Evolutionary conservation across 2,113 vertebrate species (phyloP), one percentile per base, ranked within the genome.

Genomic region (Anarhynchus alexandrinus): DNA sequence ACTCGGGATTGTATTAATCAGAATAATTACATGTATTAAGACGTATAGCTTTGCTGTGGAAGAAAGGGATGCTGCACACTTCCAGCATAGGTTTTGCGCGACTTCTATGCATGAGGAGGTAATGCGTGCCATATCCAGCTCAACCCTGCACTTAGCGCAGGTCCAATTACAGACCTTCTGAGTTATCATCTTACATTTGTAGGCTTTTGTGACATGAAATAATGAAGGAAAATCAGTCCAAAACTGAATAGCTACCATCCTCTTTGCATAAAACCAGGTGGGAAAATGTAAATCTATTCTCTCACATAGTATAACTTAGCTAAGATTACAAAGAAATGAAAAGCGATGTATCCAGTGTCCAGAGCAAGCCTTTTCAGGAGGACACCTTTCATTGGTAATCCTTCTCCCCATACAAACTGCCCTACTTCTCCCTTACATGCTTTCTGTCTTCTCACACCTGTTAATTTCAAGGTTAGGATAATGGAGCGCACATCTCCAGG

Each of bases 231-330:
- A 97, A 96, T 82, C 70, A 70, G 66, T 87, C 27, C 94, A 96
- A 94, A 97, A 80, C n/a, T 64, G 64, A 92, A 87, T 74, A 96
- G 82, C 27, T 94, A 32, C 67, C 65, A 40, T 74, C 47, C 19
- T 88, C 59, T 95, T 86, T 82, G 58, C 94, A 83, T 96, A 95
- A 92, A 96, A 83, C 61, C 6, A 1, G 40, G 90, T 96, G 96
- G 94, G 95, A 97, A 97, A 97, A 97, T 38, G 94, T 96, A 96
- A 93, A 93, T 90, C 93, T 92, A 59, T 95, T 97, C 93, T 93
- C 90, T 97, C 96, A 83, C 91, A 94, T 92, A 59, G 82, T 85
- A 86, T 74, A 86, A 57, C 27, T 90, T 86, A 66, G 79, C 79
- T 88, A 64, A 82, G 90, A 86, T 96, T 96, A 94, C 94, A 90